phyloP scores from a whole-genome alignment of 2,797 vertebrate genomes.

The Sebastes wilsoni region DNA sequence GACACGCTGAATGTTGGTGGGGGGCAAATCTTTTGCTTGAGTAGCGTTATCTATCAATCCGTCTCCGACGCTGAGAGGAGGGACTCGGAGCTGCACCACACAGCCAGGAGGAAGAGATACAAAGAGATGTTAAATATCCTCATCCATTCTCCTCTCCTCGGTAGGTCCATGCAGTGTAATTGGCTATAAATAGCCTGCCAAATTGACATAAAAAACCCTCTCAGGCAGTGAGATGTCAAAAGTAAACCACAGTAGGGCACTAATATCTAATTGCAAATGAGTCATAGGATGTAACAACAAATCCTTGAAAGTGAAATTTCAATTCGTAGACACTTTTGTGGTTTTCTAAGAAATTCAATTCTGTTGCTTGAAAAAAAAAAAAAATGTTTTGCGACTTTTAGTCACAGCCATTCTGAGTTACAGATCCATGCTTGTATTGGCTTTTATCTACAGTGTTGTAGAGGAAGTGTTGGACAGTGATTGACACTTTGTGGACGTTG shows the following conservation, averaged over 20 bases:
- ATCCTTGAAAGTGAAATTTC: slow-evolving; percentile 27
- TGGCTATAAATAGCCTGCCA: slow-evolving; percentile 76
- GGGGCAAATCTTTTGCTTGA: slow-evolving; percentile 82
- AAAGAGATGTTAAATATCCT: slow-evolving; percentile 81
- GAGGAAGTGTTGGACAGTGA: slow-evolving; percentile 52
- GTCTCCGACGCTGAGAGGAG: slow-evolving; percentile 76
- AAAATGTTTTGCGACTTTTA: neutral
- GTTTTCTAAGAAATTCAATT: slow-evolving; percentile 23
- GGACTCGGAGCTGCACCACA: slow-evolving; percentile 69
- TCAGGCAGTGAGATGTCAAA: slow-evolving; percentile 64
- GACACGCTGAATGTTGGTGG: slow-evolving; percentile 76
- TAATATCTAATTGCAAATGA: slow-evolving; percentile 55
- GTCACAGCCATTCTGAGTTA: neutral
- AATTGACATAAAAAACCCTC: slow-evolving; percentile 69
- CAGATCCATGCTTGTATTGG: slow-evolving; percentile 9
- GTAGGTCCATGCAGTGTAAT: slow-evolving; percentile 73
- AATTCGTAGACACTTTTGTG: slow-evolving; percentile 1
- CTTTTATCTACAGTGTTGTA: slow-evolving; percentile 34
- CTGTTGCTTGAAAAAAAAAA: neutral
- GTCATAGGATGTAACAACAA: slow-evolving; percentile 33
- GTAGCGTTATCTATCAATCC: slow-evolving; percentile 81
- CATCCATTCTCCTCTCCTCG: slow-evolving; percentile 77
- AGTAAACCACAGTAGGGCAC: slow-evolving; percentile 52
- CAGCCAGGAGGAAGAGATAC: slow-evolving; percentile 75
- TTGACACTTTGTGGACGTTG: slow-evolving; percentile 62